Conservation (phyloP, 2,113 vertebrate species). For the Limnothrissa miodon region DNA sequence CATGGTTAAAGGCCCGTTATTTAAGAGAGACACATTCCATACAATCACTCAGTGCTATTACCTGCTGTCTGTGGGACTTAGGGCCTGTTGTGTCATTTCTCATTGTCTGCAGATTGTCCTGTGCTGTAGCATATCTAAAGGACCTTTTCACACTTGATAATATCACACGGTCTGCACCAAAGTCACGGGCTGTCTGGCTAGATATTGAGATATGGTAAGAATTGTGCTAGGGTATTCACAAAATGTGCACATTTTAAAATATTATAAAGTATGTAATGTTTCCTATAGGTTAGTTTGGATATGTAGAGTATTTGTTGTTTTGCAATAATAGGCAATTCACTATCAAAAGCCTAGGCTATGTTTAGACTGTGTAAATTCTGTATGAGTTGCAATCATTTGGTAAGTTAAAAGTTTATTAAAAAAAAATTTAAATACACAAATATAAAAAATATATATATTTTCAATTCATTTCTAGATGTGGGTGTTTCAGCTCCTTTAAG, state of each 20-base stretch:
- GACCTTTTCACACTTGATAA: conserved; percentile 72
- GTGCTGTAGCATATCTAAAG: conserved; percentile 62
- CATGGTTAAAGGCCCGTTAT: conserved; percentile 52
- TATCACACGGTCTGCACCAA: conserved; percentile 41
- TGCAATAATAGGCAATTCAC: too few relatives aligned
- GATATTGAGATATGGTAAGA: conserved; percentile 31
- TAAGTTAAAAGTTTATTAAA: not conserved
- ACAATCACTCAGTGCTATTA: conserved; percentile 60
- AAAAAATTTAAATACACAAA: not conserved
- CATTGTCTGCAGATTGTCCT: conserved; percentile 55
- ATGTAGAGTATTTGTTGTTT: too few relatives aligned
- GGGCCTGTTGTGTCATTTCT: conserved; percentile 58
- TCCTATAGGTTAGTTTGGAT: not conserved
- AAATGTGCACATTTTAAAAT: not conserved
- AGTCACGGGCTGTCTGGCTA: conserved; percentile 51
- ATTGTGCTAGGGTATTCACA: not conserved
- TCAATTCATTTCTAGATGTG: too few relatives aligned
- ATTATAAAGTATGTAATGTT: not conserved
- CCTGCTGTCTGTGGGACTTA: conserved; percentile 47
- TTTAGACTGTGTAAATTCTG: too few relatives aligned
- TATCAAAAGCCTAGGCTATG: too few relatives aligned
- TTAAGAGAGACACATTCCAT: conserved; percentile 54
- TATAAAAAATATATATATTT: not conserved
- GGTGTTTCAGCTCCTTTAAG: too few relatives aligned
- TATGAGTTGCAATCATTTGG: too few relatives aligned